These are phyloP conservation scores for Ichneumoninae sp. DNA, from an alignment of 2,888 invertebrate species.

Conservation along the genomic window DNA sequence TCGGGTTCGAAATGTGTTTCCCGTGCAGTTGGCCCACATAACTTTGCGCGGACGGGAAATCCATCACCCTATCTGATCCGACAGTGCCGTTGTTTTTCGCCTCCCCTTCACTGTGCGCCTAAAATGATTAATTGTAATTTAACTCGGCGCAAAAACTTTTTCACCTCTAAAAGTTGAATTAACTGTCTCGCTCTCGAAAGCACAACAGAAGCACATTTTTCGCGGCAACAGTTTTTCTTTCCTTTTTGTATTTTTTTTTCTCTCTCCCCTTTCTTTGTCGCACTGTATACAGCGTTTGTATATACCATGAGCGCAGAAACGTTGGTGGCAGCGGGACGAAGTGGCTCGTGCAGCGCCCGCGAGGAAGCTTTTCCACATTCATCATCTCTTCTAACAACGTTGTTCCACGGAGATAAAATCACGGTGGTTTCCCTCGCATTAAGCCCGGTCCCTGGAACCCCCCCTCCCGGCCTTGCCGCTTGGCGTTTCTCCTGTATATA, in stretches of 20 bases:
- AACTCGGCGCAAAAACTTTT: slow-evolving; percentile 58
- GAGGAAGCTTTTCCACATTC: slow-evolving; percentile 64
- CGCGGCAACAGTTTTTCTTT: slow-evolving; percentile 23
- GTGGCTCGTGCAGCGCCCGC: slow-evolving; percentile 56
- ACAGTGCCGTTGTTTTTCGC: neutral
- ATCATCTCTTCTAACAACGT: slow-evolving; percentile 65
- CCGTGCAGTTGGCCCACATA: neutral
- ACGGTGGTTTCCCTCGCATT: slow-evolving; percentile 63
- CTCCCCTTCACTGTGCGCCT: neutral
- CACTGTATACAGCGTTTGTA: neutral
- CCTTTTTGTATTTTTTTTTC: neutral
- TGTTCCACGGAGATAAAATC: slow-evolving; percentile 64
- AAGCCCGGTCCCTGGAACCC: slow-evolving; percentile 35
- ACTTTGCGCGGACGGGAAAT: slow-evolving; percentile 15
- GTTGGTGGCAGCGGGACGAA: slow-evolving; percentile 49
- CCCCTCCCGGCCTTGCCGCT: neutral
- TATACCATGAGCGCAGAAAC: slow-evolving; percentile 28
- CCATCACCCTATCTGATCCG: slow-evolving; percentile 7
- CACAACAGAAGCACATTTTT: slow-evolving; percentile 57
- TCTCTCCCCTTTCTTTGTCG: neutral
- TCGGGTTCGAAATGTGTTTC: neutral
- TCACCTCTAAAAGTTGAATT: slow-evolving; percentile 55
- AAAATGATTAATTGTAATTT: slow-evolving; percentile 62
- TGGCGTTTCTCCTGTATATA: neutral
- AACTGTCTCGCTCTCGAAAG: slow-evolving; percentile 56